Evolutionary conservation across 1,140 invertebrate species (phyloP).

Genomic region (Homarus americanus): DNA sequence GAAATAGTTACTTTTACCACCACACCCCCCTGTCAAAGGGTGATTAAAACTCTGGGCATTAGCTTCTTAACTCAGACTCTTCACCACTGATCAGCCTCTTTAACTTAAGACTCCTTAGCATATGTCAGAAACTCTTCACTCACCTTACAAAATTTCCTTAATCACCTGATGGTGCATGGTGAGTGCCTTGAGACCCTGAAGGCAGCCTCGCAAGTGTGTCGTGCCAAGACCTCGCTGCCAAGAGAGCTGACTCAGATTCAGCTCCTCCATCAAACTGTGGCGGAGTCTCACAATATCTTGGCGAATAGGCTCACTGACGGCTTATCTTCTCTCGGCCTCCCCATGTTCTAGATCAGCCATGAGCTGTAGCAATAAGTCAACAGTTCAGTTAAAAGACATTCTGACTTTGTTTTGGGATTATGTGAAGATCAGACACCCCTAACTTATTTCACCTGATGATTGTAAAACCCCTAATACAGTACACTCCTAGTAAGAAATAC

Average conservation of each 20-base stretch:
- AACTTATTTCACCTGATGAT: no score
- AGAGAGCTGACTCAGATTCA: constrained; percentile 82
- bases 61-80: no score
- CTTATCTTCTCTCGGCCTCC: constrained; percentile 82
- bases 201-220: constrained; percentile 87
- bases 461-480: no score
- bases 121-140: background rate
- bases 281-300: constrained; percentile 84
- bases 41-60: no score
- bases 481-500: no score
- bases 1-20: no score
- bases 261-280: constrained; percentile 80
- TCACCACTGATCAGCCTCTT: background rate
- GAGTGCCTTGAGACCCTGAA: constrained; percentile 79
- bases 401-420: background rate
- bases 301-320: constrained; percentile 82
- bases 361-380: no score
- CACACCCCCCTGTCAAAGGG: no score
- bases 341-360: constrained; percentile 84
- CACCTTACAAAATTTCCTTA: constrained; percentile 64
- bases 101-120: background rate
- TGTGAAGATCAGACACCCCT: no score
- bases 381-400: background rate
- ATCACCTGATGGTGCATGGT: constrained; percentile 76
- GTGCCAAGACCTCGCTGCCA: constrained; percentile 94